These are phyloP conservation scores for Drepanosiphum platanoidis DNA, from an alignment of 2,888 invertebrate genomes.

Conservation along the genomic window DNA sequence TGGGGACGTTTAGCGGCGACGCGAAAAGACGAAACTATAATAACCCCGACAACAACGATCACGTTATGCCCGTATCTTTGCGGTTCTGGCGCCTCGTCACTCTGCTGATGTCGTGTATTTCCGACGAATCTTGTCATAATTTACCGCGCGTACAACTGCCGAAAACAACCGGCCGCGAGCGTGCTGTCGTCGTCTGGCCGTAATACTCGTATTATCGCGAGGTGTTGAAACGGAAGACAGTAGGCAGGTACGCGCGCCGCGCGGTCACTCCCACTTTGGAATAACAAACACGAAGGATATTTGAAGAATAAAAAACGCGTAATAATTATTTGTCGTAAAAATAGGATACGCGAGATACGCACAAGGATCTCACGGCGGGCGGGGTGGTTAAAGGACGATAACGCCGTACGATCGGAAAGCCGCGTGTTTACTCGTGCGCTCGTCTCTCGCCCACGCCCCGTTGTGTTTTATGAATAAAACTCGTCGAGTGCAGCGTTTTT, in stretches of 20 bases:
- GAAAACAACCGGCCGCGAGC: not conserved
- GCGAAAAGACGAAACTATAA: too few relatives aligned
- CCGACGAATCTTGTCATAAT: too few relatives aligned
- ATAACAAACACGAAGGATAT: not conserved
- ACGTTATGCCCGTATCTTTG: too few relatives aligned
- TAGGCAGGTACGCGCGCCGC: too few relatives aligned
- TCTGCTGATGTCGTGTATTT: too few relatives aligned
- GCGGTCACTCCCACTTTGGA: constrained; percentile 10
- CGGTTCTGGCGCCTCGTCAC: too few relatives aligned
- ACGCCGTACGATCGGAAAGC: constrained; percentile 24
- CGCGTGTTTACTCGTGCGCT: not conserved
- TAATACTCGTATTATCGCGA: not conserved
- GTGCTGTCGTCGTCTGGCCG: not conserved
- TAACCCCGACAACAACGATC: too few relatives aligned
- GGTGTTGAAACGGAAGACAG: constrained; percentile 11
- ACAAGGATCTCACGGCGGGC: not conserved
- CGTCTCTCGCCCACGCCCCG: constrained; percentile 53
- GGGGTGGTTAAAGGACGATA: not conserved
- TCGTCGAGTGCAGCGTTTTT: constrained; percentile 29
- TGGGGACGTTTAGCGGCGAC: too few relatives aligned
- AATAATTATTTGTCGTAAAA: not conserved
- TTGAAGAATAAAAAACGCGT: not conserved
- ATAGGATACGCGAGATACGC: not conserved
- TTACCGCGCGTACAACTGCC: not conserved
- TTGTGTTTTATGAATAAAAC: constrained; percentile 58